Evolutionary conservation across 2,113 vertebrate genomes (phyloP).

Genomic region (Emydocephalus ijimae): DNA sequence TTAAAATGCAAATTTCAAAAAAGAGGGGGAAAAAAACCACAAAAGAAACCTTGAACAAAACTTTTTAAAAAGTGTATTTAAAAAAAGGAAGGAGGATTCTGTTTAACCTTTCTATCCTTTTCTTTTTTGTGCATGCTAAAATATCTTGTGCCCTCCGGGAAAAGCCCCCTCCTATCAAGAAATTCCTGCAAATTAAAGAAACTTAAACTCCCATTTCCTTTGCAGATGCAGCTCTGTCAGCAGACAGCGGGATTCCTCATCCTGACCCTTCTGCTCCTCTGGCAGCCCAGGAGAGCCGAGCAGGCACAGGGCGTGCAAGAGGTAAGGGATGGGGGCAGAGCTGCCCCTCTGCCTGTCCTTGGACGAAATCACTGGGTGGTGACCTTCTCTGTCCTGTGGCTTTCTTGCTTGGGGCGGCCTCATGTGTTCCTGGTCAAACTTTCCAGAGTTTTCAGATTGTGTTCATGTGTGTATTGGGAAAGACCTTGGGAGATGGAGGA

Average conservation of each 20-base stretch:
- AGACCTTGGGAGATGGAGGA: background rate
- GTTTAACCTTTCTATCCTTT: background rate
- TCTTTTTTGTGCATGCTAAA: background rate
- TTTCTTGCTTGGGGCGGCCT: background rate
- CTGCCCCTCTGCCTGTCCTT: background rate
- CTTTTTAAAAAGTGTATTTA: no score
- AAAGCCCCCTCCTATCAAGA: background rate
- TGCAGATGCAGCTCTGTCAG: conserved; percentile 71
- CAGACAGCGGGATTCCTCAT: conserved; percentile 46
- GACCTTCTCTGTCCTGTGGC: background rate
- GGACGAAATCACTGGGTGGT: background rate
- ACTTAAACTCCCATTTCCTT: conserved; percentile 2
- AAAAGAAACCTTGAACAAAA: no score
- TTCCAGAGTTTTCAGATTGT: background rate
- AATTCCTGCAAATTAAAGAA: background rate
- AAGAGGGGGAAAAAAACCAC: no score
- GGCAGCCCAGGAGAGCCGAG: conserved; percentile 49
- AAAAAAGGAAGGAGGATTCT: no score
- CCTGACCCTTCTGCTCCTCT: conserved; percentile 60
- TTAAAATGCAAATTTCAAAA: no score
- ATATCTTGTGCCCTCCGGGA: background rate
- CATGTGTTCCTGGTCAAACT: background rate
- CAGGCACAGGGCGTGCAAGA: conserved; percentile 43
- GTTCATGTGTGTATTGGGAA: background rate
- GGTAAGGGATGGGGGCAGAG: conserved; percentile 49